Evolutionary conservation across 2,888 invertebrate species (phyloP), one percentile per base, ranked within the genome.

Genomic region (Eristalinus sepulchralis): DNA sequence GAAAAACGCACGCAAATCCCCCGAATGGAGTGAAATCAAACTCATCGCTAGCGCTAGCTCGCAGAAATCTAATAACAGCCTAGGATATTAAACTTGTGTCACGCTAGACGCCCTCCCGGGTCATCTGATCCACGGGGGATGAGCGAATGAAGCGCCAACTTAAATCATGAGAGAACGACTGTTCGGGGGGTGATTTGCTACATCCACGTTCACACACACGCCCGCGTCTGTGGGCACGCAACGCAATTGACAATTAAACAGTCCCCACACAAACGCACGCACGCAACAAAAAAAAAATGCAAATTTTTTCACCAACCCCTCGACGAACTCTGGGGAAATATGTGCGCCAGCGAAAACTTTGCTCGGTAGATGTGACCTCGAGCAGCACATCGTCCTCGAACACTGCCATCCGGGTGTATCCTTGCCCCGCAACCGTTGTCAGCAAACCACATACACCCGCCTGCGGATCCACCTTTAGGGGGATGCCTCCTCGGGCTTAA

Each of bases 231-330:
- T 66, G 36, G 17, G 24, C 64, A 60, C 57, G 55, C 66, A 75
- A 71, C 71, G 34, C 80, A 85, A 81, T 81, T 81, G 81, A 47
- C 81, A 85, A 85, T 85, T 85, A 85, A 85, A 73, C 66, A 82
- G 73, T 73, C 77, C 67, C 39, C 77, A 70, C 70, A 72, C 67
- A 55, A 60, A 39, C n/a, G 4, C 13, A 39, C 5, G 13, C 5
- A 3, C 13, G n/a, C n/a, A n/a, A n/a, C n/a, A n/a, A 17, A 17
- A 17, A 47, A 47, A 66, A 85, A 77, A 81, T 85, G 63, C 77
- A 81, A 81, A 85, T 76, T 84, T 68, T 24, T 13, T 13, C 24
- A 13, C 39, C 22, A 20, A 2, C 55, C 33, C 20, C 34, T 27
- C 31, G 53, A 27, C 53, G n/a, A 75, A 31, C 80, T 62, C 80